Conservation (phyloP, 2,113 vertebrate species). For the Bucco capensis region DNA sequence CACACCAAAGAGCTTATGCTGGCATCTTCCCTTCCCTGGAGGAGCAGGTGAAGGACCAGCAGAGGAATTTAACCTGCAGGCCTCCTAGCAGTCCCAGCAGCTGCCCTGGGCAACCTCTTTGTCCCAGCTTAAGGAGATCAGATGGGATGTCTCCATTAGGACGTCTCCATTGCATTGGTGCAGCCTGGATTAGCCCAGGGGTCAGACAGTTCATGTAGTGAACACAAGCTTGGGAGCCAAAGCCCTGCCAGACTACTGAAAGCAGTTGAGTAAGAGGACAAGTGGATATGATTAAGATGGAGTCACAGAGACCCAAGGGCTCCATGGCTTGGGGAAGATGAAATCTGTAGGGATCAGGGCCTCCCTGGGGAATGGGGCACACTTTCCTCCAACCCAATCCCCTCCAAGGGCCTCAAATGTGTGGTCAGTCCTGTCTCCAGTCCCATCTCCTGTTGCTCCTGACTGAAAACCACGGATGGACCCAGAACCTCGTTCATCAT, state of each 20-base stretch:
- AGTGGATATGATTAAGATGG: not conserved
- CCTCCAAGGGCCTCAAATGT: not conserved
- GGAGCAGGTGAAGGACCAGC: not conserved
- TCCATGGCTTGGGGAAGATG: not conserved
- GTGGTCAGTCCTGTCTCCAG: not conserved
- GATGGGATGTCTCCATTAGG: not conserved
- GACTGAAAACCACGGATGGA: not conserved
- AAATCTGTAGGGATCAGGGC: not conserved
- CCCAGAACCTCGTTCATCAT: not conserved
- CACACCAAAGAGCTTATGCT: not conserved
- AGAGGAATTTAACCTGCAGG: not conserved
- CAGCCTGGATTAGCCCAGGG: not conserved
- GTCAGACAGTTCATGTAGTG: not conserved
- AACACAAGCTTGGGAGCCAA: not conserved
- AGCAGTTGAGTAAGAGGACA: not conserved
- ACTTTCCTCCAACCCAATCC: not conserved
- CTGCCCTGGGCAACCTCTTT: not conserved
- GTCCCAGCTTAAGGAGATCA: not conserved
- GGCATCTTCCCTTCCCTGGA: not conserved
- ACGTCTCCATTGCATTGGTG: not conserved
- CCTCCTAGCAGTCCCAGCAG: not conserved
- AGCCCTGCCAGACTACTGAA: not conserved
- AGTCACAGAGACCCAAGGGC: not conserved
- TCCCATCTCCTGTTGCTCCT: not conserved
- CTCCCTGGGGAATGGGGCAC: too few species aligned